Evolutionary conservation across 1,140 invertebrate genomes (phyloP).

Genomic region (Ostrea edulis): DNA sequence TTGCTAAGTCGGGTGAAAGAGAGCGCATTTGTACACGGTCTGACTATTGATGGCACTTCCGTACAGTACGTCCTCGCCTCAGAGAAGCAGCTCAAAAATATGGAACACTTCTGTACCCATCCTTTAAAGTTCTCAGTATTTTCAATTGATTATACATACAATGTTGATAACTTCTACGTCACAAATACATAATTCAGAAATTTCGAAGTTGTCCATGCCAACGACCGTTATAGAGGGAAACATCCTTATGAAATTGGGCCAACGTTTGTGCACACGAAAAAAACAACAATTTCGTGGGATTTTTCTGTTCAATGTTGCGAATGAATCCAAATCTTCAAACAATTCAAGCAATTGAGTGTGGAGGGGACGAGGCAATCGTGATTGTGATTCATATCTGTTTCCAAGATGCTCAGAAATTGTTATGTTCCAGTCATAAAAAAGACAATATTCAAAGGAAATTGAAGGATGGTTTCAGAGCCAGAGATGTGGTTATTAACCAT

Average conservation of each 20-base stretch:
- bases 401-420: constrained; percentile 32
- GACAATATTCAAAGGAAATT: too few relatives aligned
- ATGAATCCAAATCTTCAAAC: background rate
- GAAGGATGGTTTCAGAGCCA: constrained; percentile 4
- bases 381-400: constrained; percentile 41
- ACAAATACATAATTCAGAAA: constrained; percentile 47
- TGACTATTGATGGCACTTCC: background rate
- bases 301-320: too few relatives aligned
- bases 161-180: constrained; percentile 38
- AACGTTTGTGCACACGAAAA: constrained; percentile 42
- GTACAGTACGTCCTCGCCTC: constrained; percentile 6
- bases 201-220: constrained; percentile 37
- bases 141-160: constrained; percentile 43
- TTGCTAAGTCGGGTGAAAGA: constrained; percentile 42
- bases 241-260: constrained; percentile 48
- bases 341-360: background rate
- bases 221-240: constrained; percentile 7
- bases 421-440: constrained; percentile 41
- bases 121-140: constrained; percentile 41
- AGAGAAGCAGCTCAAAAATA: constrained; percentile 36
- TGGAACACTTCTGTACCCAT: constrained; percentile 41
- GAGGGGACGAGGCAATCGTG: background rate
- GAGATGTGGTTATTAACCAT: constrained; percentile 20
- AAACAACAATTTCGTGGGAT: constrained; percentile 41
- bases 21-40: background rate